These are phyloP conservation scores for Poeciliopsis infans DNA, from an alignment of 2,797 vertebrate species.

Conservation along the genomic window DNA sequence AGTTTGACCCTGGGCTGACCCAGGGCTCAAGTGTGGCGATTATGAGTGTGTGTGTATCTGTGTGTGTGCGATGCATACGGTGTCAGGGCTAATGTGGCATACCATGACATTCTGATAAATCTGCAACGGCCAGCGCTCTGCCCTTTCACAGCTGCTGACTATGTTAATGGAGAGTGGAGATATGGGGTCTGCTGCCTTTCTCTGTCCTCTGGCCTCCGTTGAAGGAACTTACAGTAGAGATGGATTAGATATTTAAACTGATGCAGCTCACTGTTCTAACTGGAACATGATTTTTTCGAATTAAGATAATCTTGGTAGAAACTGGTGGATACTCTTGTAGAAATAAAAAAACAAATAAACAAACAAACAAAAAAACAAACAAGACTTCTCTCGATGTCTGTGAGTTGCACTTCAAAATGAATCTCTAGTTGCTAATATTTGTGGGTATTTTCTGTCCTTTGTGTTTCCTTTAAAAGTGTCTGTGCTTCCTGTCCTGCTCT, in stretches of 20 bases:
- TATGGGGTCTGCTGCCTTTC: conserved; percentile 33
- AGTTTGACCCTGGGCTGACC: conserved; percentile 53
- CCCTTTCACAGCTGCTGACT: conserved; percentile 73
- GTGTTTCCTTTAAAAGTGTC: not conserved
- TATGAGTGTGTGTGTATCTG: not conserved
- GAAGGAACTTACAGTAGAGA: conserved; percentile 31
- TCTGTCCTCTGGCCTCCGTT: not conserved
- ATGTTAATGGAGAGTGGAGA: conserved; percentile 64
- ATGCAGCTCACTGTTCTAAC: conserved; percentile 20
- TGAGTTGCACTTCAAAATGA: not conserved
- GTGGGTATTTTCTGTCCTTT: not conserved
- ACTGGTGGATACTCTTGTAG: not conserved
- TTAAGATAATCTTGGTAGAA: conserved; percentile 20
- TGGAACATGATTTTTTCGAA: conserved; percentile 1
- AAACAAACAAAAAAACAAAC: not conserved
- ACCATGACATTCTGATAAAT: conserved; percentile 71
- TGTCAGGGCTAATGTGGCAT: conserved; percentile 57
- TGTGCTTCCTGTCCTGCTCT: not conserved
- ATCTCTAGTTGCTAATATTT: not conserved
- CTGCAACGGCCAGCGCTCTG: conserved; percentile 50
- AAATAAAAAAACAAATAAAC: not conserved
- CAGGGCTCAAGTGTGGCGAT: conserved; percentile 13
- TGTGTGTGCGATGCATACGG: conserved; percentile 14
- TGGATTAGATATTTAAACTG: conserved; percentile 25
- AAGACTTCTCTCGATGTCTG: not conserved